Conservation (phyloP, 2,113 vertebrate genomes). For the Sus scrofa region DNA sequence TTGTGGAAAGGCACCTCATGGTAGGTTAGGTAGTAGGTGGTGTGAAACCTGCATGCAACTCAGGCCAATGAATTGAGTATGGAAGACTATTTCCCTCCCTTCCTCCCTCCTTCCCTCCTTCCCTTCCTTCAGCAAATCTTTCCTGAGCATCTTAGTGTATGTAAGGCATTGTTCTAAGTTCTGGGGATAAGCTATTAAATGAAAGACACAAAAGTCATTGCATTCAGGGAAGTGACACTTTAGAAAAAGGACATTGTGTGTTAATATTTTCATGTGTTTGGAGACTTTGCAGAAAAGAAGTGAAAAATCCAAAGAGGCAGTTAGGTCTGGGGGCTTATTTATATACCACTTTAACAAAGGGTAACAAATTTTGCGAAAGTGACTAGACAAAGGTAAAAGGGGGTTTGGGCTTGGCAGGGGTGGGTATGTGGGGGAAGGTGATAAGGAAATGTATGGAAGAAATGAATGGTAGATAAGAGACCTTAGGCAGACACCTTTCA, state of each 20-base stretch:
- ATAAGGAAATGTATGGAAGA: neutral
- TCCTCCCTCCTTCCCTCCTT: neutral
- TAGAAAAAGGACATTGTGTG: neutral
- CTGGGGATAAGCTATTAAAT: neutral
- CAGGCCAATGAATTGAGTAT: too few species aligned
- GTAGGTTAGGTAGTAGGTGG: neutral
- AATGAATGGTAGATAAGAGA: neutral
- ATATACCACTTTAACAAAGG: neutral
- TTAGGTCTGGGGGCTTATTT: neutral
- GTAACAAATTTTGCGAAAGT: neutral
- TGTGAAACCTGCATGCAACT: neutral
- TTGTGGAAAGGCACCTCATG: neutral
- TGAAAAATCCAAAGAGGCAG: neutral
- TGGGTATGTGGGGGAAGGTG: neutral
- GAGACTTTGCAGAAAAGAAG: neutral
- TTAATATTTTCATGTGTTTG: neutral
- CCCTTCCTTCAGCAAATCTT: too few species aligned
- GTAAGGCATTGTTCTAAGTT: neutral
- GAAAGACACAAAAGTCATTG: neutral
- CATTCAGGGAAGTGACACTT: neutral
- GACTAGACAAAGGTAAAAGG: neutral
- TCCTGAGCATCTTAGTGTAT: neutral
- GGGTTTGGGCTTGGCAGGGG: neutral
- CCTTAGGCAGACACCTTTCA: neutral
- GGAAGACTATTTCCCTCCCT: neutral